Base-by-base conservation (phyloP, 2,113 vertebrate genomes). In the Nansenia antarctica region DNA sequence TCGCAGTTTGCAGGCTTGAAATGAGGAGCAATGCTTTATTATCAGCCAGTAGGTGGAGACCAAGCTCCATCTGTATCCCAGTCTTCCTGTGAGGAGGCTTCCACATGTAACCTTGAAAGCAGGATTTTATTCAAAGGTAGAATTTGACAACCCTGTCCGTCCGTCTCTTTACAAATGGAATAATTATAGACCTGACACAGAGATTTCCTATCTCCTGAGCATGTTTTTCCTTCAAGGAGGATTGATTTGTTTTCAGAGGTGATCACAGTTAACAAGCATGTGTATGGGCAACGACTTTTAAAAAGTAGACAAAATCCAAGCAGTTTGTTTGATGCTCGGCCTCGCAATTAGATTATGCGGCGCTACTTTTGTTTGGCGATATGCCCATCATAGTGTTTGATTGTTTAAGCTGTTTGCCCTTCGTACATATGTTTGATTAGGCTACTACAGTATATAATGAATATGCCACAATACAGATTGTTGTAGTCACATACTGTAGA, bases 11-110 rank as follows among this genome's bases (percentile, higher is more conserved):
- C n/a, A n/a, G n/a, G n/a, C n/a, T n/a, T n/a, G n/a, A n/a, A n/a
- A n/a, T n/a, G n/a, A n/a, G n/a, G n/a, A n/a, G n/a, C n/a, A n/a
- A n/a, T n/a, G n/a, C n/a, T n/a, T 47, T 65, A 61, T 67, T n/a
- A n/a, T 35, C 59, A 42, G 35, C 90, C 92, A 91, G 87, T 90
- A 93, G 92, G 86, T 91, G 92, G 92, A 90, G 89, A 82, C 85
- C 83, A 84, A 90, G 88, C 75, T 89, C 89, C 78, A 86, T 72
- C 68, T 73, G 78, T 74, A 54, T 62, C 66, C 71, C 45, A 58
- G 55, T 15, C 26, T 18, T 29, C 29, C 14, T 30, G 14, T 30
- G 20, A 27, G 34, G 24, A 39, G 30, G 26, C 62, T 62, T 59
- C 63, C 72, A 77, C 69, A 73, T 81, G 52, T 79, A 84, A 77